Percentiles rank a stretch among this genome's conserved stretches.
These are phyloP conservation scores for Aulostomus chinensis DNA, from an alignment of 2,797 vertebrate species.

Conservation along the genomic window DNA sequence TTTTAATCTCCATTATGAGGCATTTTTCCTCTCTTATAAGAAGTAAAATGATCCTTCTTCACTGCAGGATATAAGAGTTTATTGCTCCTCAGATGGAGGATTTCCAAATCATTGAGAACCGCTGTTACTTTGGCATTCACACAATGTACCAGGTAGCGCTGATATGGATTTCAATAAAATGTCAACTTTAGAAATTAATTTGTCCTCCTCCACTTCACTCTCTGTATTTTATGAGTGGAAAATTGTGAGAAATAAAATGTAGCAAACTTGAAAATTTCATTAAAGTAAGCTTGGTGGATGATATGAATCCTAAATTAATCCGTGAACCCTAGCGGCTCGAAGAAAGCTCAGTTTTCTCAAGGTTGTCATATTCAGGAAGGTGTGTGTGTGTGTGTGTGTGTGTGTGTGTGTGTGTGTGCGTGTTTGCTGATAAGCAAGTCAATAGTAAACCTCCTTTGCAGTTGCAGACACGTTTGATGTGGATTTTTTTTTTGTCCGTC, in stretches of 20 bases:
- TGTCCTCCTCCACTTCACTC: slow-evolving; percentile 5
- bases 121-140: slow-evolving; percentile 23
- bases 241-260: slow-evolving; percentile 24
- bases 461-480: too few species aligned
- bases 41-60: background rate
- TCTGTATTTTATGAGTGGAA: background rate
- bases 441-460: slow-evolving; percentile 9
- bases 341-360: slow-evolving; percentile 33
- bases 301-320: slow-evolving; percentile 43
- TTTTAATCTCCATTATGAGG: too few species aligned
- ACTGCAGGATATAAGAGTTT: slow-evolving; percentile 6
- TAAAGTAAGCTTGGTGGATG: slow-evolving; percentile 19
- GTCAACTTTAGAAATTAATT: slow-evolving; percentile 31
- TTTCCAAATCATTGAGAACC: slow-evolving; percentile 18
- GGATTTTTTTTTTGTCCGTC: too few species aligned
- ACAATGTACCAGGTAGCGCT: slow-evolving; percentile 15
- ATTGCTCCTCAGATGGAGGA: slow-evolving; percentile 1
- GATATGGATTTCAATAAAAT: slow-evolving; percentile 41
- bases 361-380: slow-evolving; percentile 28
- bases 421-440: slow-evolving; percentile 45
- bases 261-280: slow-evolving; percentile 32
- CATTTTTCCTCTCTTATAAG: too few species aligned
- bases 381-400: too few species aligned
- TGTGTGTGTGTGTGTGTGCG: too few species aligned
- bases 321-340: slow-evolving; percentile 22